Base-by-base conservation (phyloP, 2,888 invertebrate species). In the Cephus pulcher region DNA sequence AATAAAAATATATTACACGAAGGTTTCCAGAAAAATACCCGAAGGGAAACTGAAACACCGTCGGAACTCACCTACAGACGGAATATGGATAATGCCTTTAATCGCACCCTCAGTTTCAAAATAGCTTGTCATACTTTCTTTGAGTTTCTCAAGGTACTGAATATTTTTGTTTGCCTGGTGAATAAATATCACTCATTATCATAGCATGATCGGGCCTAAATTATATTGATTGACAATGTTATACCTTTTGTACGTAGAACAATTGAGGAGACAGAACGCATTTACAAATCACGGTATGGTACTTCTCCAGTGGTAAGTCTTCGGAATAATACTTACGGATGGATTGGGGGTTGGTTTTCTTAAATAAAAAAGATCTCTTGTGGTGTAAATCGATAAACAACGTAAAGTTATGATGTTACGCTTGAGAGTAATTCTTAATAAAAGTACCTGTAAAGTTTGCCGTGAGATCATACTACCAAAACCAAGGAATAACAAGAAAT, bases 231-330 rank as follows among this genome's bases (percentile, higher is more conserved):
- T 35, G 32, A 69, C 30, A 75, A 34, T 34, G 33, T 11, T 76
- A 90, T 92, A 95, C 95, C 92, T 94, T 94, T 84, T 95, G 93
- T 0, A 95, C 93, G 88, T 93, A 96, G 88, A 97, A 95, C 80
- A 93, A 92, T 84, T 94, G 92, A 0, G 96, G 96, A 87, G 94
- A 94, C 34, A 94, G 92, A 1, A 95, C 91, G 82, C 94, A 93
- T 0, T 94, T 93, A 73, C 96, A 91, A 78, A 92, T 89, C 0
- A 95, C 94, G 23, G 93, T 89, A 75, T 93, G 92, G 0, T 92
- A 80, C 86, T 88, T 79, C 88, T 92, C 85, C 90, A 88, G 77
- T 84, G 92, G 3, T 87, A 93, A 79, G 83, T 92, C 73, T 91
- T 93, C 82, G 82, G 86, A 35, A 88, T 81, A 82, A 87, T 91